Evolutionary conservation across 2,113 vertebrate species (phyloP).

Genomic region (Macquaria australasica): DNA sequence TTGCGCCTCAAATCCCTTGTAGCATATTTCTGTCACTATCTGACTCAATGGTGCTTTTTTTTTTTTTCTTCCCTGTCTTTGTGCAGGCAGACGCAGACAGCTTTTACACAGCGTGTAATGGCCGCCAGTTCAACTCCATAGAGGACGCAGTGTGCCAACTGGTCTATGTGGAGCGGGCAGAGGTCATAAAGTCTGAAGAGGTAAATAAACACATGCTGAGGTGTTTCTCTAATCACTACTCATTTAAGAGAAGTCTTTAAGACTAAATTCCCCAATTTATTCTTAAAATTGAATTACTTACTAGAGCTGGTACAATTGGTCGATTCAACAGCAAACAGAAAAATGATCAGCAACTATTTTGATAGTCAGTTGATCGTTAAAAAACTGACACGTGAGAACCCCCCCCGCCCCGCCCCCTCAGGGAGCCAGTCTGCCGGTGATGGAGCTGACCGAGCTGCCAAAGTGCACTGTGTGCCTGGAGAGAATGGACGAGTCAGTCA

Average conservation of each 20-base stretch:
- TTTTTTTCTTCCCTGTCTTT: not conserved
- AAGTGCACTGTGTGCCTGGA: conserved; percentile 99
- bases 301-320: not conserved
- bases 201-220: conserved; percentile 69
- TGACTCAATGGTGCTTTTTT: not conserved
- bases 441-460: conserved; percentile 97
- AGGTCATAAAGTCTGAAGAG: conserved; percentile 95
- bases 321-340: too few relatives aligned
- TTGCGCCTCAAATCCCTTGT: not conserved
- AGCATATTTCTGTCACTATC: not conserved
- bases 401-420: conserved; percentile 50
- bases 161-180: conserved; percentile 96
- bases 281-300: not conserved
- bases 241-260: not conserved
- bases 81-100: conserved; percentile 93
- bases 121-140: conserved; percentile 97
- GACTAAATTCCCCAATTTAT: not conserved
- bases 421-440: conserved; percentile 98
- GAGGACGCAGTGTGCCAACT: conserved; percentile 98
- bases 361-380: too few relatives aligned
- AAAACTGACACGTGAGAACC: too few relatives aligned
- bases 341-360: too few relatives aligned
- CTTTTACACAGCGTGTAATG: conserved; percentile 95
- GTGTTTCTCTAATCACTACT: not conserved
- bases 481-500: conserved; percentile 98